Base-by-base conservation (phyloP, 2,797 vertebrate species). In the Sebastolobus altivelis region DNA sequence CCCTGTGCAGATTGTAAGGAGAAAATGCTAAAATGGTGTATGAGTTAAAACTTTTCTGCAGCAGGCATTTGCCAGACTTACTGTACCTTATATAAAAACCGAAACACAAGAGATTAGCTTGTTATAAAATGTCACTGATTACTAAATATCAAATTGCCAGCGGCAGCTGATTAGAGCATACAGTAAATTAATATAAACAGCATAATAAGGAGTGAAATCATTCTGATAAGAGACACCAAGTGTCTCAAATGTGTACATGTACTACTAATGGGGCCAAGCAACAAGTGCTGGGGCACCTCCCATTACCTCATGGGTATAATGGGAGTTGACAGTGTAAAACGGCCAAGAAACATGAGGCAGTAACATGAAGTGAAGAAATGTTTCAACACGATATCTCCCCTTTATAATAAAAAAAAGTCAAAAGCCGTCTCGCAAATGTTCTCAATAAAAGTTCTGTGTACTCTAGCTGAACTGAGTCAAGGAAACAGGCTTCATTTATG, bases 311-410 rank as follows among this genome's bases (percentile, higher is more conserved):
- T 61, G 74, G 73, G 61, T 83, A 22, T 54, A 88, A 85, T 56
- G 67, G 80, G 73, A 81, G 82, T n/a, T 82, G 75, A 86, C 75
- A 65, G 67, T 12, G 13, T 85, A 58, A 76, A 83, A 69, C 60
- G 58, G 71, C 77, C 66, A 82, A 85, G 65, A 79, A 91, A 86
- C 74, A 75, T 27, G 70, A 90, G 71, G 66, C 80, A 66, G 70
- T 66, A 67, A 77, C 77, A 72, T 38, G 40, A 74, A 80, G 43
- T 38, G 31, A 52, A 71, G 62, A 79, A 84, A 85, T 69, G 38
- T 78, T 75, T 87, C 72, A 29, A 83, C 77, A 79, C 16, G 4
- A 68, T 18, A 69, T 76, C 69, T 75, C 77, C n/a, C 27, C 40
- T 75, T 89, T 67, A 40, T 70, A 52, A 67, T 35, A 33, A 59